Conservation (phyloP, 2,888 invertebrate genomes). For the Brachycybe producta region DNA sequence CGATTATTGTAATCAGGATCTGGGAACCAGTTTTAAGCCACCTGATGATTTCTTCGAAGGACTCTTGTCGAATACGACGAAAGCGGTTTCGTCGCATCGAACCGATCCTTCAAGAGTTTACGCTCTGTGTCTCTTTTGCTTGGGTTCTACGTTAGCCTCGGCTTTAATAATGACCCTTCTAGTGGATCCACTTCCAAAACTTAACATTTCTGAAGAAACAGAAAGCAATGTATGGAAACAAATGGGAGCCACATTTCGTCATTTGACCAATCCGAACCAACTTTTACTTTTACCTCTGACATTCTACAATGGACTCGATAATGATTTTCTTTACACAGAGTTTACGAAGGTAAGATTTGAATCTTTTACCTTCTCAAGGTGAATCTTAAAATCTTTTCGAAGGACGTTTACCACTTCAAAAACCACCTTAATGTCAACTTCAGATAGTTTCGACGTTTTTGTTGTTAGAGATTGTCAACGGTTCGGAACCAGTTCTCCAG, state of each 20-base stretch:
- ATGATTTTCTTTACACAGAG: constrained; percentile 80
- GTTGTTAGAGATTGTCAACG: too few relatives aligned
- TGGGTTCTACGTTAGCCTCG: constrained; percentile 71
- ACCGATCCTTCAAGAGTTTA: constrained; percentile 53
- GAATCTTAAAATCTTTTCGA: too few relatives aligned
- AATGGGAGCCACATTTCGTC: constrained; percentile 77
- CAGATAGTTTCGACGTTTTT: too few relatives aligned
- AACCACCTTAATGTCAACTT: too few relatives aligned
- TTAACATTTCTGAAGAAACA: constrained; percentile 26
- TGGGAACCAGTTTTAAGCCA: constrained; percentile 1
- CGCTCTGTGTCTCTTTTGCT: constrained; percentile 75
- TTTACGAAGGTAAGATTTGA: constrained; percentile 36
- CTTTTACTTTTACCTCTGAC: constrained; percentile 87
- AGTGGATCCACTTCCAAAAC: constrained; percentile 81
- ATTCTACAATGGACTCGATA: constrained; percentile 93
- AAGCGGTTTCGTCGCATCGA: background rate
- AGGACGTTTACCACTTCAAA: too few relatives aligned
- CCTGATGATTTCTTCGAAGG: background rate
- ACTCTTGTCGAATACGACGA: background rate
- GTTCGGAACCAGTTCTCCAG: too few relatives aligned
- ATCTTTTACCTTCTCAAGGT: background rate
- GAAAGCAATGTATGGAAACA: constrained; percentile 54
- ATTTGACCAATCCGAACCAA: constrained; percentile 79
- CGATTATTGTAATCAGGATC: constrained; percentile 11
- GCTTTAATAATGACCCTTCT: constrained; percentile 72